phyloP scores from a whole-genome alignment of 2,797 vertebrate species.

The Balearica regulorum region DNA sequence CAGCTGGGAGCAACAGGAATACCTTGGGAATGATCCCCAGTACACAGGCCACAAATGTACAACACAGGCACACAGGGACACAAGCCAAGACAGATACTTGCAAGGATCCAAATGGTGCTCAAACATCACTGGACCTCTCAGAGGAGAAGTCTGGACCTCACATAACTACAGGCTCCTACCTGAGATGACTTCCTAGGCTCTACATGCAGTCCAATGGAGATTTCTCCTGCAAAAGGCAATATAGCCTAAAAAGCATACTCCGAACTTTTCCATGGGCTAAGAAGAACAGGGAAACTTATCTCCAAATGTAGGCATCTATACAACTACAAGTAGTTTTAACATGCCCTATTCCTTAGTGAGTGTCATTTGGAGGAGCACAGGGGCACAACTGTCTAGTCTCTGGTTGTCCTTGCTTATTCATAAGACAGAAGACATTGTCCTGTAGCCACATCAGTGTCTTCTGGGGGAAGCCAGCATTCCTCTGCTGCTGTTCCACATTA shows the following conservation, averaged over 20 bases:
- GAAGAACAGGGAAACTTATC: background rate
- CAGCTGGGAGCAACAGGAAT: background rate
- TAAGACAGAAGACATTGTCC: background rate
- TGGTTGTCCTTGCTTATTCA: background rate
- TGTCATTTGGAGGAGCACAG: background rate
- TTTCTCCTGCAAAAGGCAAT: background rate
- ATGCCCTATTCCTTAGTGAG: background rate
- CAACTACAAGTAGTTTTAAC: background rate
- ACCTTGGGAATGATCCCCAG: background rate
- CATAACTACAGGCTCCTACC: background rate
- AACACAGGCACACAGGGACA: background rate
- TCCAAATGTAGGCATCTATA: background rate
- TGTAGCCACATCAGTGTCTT: background rate
- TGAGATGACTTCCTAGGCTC: background rate
- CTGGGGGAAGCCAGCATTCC: background rate
- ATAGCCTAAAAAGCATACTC: background rate
- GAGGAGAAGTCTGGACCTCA: background rate
- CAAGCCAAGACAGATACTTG: background rate
- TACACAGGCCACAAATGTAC: background rate
- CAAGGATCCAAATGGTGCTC: background rate
- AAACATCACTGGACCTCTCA: background rate
- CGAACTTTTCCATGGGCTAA: background rate
- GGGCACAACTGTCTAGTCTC: background rate
- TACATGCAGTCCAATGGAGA: background rate
- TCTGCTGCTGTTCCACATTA: background rate